Evolutionary conservation across 2,888 invertebrate species (phyloP).

Genomic region (Terebella lapidaria): DNA sequence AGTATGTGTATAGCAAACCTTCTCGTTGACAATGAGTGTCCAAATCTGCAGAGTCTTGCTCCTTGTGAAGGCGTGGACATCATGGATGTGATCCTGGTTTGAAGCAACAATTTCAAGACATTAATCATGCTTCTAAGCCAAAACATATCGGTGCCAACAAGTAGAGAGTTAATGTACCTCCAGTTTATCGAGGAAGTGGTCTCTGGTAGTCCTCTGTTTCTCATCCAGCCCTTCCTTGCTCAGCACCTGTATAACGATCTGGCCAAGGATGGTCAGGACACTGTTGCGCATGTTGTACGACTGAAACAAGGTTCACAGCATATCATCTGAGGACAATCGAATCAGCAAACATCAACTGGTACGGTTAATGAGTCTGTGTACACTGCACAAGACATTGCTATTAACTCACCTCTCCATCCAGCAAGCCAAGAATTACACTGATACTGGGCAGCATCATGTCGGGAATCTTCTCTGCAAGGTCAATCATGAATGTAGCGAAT

Average conservation of each 20-base stretch:
- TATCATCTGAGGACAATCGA: too few relatives aligned
- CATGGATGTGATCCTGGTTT: slow-evolving; percentile 74
- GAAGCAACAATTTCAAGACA: too few relatives aligned
- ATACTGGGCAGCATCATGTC: slow-evolving; percentile 62
- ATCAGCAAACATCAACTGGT: too few relatives aligned
- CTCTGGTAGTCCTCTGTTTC: slow-evolving; percentile 65
- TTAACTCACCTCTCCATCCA: slow-evolving; percentile 59
- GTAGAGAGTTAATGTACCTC: too few relatives aligned
- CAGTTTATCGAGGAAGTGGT: slow-evolving; percentile 74
- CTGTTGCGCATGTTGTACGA: slow-evolving; percentile 69
- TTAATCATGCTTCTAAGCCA: too few relatives aligned
- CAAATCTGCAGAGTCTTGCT: slow-evolving; percentile 79
- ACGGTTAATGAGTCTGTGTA: too few relatives aligned
- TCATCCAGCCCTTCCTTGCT: slow-evolving; percentile 69
- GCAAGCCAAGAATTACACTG: slow-evolving; percentile 61
- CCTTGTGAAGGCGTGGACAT: slow-evolving; percentile 78
- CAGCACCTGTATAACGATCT: slow-evolving; percentile 67
- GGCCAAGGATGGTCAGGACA: slow-evolving; percentile 76
- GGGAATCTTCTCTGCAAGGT: slow-evolving; percentile 63
- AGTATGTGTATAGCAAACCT: slow-evolving; percentile 16
- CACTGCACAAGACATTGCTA: too few relatives aligned
- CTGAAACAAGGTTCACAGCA: too few relatives aligned
- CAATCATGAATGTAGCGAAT: slow-evolving; percentile 61
- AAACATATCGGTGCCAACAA: too few relatives aligned
- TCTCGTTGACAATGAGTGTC: slow-evolving; percentile 68